Evolutionary conservation across 2,888 invertebrate species (phyloP), one percentile per base, ranked within the genome.

Genomic region (Amblyteles armatorius): DNA sequence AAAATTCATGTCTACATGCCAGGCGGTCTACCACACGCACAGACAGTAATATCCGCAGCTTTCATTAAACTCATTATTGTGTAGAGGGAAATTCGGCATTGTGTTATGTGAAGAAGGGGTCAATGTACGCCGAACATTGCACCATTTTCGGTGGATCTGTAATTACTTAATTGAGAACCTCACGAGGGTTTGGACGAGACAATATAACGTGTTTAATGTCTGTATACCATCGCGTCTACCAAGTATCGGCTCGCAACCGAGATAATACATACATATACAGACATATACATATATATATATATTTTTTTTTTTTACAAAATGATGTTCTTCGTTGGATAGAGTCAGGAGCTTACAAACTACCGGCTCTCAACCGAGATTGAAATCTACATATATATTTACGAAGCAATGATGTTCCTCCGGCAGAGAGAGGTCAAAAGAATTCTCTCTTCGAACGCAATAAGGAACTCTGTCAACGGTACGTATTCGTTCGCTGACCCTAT

Each of bases 11-110:
- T 69, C 55, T 69, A 55, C 55, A 60, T 73, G 48, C 36, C 36
- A 63, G 29, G 29, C 60, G 50, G 16, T 68, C 22, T 44, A 36
- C 63, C 60, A 68, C 36, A 44, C 48, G 11, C 40, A 60, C 63
- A 74, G 19, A 69, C 48, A 63, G 74, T 69, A 69, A 81, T 84
- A 78, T 78, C 69, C 69, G 65, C 72, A 69, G 44, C 69, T 36
- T 73, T 29, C 60, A 74, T 57, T 68, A 48, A 44, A 29, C 55
- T 78, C 55, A 55, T 72, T 63, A 80, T 68, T 48, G 50, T 26
- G 33, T 63, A 72, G 76, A 81, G 29, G 36, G 48, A 44, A 82
- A 71, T 74, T 55, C 73, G 65, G 60, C 19, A 57, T 36, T 19
- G 19, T 63, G 48, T 67, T 67, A 44, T 33, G 19, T 22, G 26